These are phyloP conservation scores for Microcebus griseorufus DNA, from an alignment of 2,113 vertebrate genomes.

Conservation along the genomic window DNA sequence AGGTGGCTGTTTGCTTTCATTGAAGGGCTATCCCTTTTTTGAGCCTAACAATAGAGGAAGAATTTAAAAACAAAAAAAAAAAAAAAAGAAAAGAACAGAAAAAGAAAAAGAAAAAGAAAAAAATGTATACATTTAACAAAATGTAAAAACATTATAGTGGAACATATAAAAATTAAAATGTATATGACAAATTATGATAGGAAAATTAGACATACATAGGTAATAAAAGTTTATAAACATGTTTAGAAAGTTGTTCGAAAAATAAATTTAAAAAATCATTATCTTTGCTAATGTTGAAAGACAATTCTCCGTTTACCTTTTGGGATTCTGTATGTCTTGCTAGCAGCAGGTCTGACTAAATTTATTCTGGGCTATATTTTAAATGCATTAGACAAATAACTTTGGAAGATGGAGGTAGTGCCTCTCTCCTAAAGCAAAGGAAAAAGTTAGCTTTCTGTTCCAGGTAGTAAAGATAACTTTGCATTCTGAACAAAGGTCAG, in stretches of 20 bases:
- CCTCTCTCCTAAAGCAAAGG: neutral
- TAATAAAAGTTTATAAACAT: too few relatives aligned
- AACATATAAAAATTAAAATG: neutral
- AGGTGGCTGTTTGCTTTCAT: neutral
- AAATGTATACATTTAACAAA: neutral
- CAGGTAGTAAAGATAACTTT: neutral
- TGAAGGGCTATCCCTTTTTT: neutral
- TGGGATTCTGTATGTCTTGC: neutral
- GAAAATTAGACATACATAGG: neutral
- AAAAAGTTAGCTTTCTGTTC: neutral
- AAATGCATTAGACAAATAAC: neutral
- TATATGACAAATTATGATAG: neutral
- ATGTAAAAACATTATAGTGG: neutral
- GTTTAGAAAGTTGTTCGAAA: neutral
- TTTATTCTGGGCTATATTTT: neutral
- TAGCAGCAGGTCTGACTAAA: accelerated
- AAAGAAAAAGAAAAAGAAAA: neutral
- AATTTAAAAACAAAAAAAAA: neutral
- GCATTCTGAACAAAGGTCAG: neutral
- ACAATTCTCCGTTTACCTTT: neutral
- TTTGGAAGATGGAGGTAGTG: neutral
- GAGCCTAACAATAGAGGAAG: neutral
- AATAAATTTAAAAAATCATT: neutral
- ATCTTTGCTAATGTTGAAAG: neutral
- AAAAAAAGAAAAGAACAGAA: neutral